phyloP scores from a whole-genome alignment of 2,113 vertebrate genomes.

The Pituophis catenifer region DNA sequence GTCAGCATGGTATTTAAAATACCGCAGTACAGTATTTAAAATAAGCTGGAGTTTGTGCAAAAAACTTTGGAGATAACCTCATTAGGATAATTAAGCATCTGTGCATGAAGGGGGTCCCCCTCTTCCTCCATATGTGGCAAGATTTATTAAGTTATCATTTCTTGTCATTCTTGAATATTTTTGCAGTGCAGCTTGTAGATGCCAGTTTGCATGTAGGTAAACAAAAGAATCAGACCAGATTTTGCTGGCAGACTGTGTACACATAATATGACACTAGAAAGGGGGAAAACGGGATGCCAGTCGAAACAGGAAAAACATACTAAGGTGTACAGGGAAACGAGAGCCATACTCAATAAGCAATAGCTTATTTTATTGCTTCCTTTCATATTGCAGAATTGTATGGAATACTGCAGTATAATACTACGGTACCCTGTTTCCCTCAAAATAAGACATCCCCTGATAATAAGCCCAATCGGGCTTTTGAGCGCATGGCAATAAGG shows the following conservation, averaged over 20 bases:
- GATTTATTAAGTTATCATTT: slow-evolving; percentile 56
- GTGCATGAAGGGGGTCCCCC: slow-evolving; percentile 30
- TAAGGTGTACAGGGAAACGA: neutral
- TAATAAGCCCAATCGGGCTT: too few species aligned
- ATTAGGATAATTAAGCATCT: slow-evolving; percentile 67
- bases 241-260: slow-evolving; percentile 26
- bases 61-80: slow-evolving; percentile 56
- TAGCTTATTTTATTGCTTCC: neutral
- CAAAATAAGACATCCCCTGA: too few species aligned
- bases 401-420: neutral
- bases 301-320: neutral
- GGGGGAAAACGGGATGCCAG: neutral
- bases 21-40: slow-evolving; percentile 28
- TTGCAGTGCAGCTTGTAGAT: slow-evolving; percentile 19
- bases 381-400: neutral
- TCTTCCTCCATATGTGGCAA: slow-evolving; percentile 38
- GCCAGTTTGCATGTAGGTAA: slow-evolving; percentile 33
- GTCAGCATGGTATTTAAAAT: slow-evolving; percentile 23
- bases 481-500: too few species aligned
- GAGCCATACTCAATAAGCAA: slow-evolving; percentile 10
- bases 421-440: neutral
- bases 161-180: slow-evolving; percentile 35
- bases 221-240: slow-evolving; percentile 21
- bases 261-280: slow-evolving; percentile 20
- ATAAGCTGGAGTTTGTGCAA: slow-evolving; percentile 43